These are phyloP conservation scores for Bufo bufo DNA, from an alignment of 2,113 vertebrate genomes.

Conservation along the genomic window DNA sequence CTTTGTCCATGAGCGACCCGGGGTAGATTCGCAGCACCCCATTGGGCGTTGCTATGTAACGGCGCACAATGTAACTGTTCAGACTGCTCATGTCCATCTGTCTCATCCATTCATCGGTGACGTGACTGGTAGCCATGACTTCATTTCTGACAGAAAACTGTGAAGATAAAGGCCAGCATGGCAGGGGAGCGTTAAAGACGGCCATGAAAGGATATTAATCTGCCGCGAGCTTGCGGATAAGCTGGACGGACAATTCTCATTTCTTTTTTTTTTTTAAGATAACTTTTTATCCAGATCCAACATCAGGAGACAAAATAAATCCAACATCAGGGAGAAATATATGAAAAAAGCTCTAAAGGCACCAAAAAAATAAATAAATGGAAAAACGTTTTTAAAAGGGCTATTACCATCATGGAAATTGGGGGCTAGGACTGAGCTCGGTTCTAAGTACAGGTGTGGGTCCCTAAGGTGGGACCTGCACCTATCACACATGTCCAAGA, in stretches of 20 bases:
- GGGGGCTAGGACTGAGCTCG: too few species aligned
- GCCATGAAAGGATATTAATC: constrained; percentile 68
- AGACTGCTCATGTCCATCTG: constrained; percentile 98
- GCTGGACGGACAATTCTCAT: background rate
- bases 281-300: too few species aligned
- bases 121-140: constrained; percentile 99
- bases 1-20: constrained; percentile 99
- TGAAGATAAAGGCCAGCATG: constrained; percentile 72
- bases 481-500: too few species aligned
- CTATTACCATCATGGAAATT: too few species aligned
- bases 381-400: too few species aligned
- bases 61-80: constrained; percentile 98
- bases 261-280: too few species aligned
- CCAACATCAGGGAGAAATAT: too few species aligned
- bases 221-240: constrained; percentile 3
- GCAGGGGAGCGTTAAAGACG: constrained; percentile 73
- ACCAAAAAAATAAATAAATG: too few species aligned
- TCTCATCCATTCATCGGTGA: constrained; percentile 99
- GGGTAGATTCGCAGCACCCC: constrained; percentile 99
- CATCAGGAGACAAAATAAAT: too few species aligned
- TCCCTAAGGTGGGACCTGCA: too few species aligned
- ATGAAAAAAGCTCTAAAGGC: too few species aligned
- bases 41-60: constrained; percentile 99
- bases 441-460: too few species aligned
- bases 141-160: constrained; percentile 99